Conservation (phyloP, 1,140 invertebrate genomes). For the Diachasmimorpha longicaudata region DNA sequence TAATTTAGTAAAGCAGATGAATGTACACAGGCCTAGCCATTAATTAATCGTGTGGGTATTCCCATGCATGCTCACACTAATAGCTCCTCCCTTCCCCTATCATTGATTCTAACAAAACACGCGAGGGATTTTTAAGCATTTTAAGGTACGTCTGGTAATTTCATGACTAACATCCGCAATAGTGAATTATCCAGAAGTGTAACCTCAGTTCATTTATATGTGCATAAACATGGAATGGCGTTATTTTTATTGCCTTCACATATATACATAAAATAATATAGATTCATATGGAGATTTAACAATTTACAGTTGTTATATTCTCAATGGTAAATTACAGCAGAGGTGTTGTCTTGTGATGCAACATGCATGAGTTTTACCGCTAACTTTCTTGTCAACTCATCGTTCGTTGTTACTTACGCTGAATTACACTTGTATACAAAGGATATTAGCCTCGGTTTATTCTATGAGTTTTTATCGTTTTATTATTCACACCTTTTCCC, state of each 20-base stretch:
- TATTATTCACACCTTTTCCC: neutral
- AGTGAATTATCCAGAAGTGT: too few relatives aligned
- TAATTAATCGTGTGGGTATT: constrained; percentile 9
- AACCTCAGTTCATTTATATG: neutral
- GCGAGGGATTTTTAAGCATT: too few relatives aligned
- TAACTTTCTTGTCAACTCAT: neutral
- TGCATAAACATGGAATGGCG: neutral
- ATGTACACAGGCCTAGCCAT: neutral
- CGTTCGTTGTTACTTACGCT: neutral
- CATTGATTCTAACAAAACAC: too few relatives aligned
- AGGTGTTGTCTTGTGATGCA: neutral
- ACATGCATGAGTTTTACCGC: constrained; percentile 10
- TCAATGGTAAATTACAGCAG: neutral
- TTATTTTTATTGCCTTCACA: neutral
- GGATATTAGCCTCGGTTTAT: neutral
- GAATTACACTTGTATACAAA: neutral
- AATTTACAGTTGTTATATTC: neutral
- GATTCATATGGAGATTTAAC: neutral
- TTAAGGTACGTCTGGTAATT: too few relatives aligned
- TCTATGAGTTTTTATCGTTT: neutral
- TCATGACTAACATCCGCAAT: too few relatives aligned
- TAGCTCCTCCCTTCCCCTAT: too few relatives aligned
- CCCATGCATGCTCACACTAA: neutral
- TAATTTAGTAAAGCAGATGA: neutral
- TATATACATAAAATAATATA: neutral